phyloP scores from a whole-genome alignment of 2,113 vertebrate genomes.

The rat (Rattus norvegicus) region DNA sequence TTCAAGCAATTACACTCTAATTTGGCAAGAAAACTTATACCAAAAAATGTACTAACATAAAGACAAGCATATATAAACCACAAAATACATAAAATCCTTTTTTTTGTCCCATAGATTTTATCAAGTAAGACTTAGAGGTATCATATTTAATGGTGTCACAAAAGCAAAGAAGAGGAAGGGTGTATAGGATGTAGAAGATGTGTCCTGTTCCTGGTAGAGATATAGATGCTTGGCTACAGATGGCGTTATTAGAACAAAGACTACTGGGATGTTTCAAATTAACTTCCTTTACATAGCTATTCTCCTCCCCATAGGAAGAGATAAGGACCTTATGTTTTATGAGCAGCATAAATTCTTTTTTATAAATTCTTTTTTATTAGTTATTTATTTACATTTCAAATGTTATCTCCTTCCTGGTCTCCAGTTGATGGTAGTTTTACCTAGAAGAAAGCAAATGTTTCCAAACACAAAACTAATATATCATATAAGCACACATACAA shows the following conservation, averaged over 20 bases:
- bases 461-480: neutral
- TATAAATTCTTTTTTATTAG: neutral
- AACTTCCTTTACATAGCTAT: neutral
- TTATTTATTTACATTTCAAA: too few relatives aligned
- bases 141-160: neutral
- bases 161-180: neutral
- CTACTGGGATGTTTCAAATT: too few relatives aligned
- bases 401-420: too few relatives aligned
- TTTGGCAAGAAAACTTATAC: neutral
- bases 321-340: neutral
- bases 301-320: neutral
- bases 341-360: neutral
- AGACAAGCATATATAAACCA: neutral
- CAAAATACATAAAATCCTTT: neutral
- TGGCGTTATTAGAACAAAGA: neutral
- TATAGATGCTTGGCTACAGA: too few relatives aligned
- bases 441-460: neutral
- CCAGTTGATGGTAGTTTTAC: neutral
- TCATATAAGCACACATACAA: neutral
- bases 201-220: neutral
- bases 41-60: neutral
- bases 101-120: neutral
- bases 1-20: neutral
- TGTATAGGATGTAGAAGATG: rapidly evolving
- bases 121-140: neutral